These are phyloP conservation scores for Tamandua tetradactyla DNA, from an alignment of 2,797 vertebrate genomes.

Conservation along the genomic window DNA sequence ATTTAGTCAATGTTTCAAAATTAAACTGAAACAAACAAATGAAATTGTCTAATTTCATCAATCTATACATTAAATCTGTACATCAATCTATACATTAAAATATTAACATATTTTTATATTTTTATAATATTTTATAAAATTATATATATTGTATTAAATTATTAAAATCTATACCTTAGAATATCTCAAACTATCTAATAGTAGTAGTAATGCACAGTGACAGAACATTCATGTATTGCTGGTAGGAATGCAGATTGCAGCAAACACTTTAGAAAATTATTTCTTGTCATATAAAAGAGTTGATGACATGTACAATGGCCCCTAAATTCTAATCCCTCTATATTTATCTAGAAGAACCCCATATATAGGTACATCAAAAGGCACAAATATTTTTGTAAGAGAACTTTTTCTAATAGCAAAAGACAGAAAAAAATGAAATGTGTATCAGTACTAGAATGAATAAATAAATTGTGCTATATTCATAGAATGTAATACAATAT, in stretches of 20 bases:
- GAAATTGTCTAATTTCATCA: no score
- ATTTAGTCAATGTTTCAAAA: background rate
- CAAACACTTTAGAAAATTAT: conserved; percentile 31
- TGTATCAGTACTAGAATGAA: background rate
- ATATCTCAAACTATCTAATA: no score
- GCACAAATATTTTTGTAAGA: background rate
- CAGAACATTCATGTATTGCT: conserved; percentile 14
- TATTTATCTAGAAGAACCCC: background rate
- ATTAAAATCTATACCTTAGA: no score
- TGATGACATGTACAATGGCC: background rate
- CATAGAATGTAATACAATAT: background rate
- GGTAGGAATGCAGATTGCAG: background rate
- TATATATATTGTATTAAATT: no score
- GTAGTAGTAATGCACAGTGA: conserved; percentile 14
- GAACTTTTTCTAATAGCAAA: background rate
- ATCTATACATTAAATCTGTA: no score
- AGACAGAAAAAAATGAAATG: background rate
- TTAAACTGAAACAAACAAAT: background rate
- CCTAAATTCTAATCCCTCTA: background rate
- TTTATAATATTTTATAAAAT: no score
- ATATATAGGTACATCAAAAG: background rate
- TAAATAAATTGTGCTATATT: background rate
- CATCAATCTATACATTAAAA: no score
- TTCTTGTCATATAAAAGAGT: background rate
- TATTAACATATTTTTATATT: no score